Conservation (phyloP, 2,113 vertebrate genomes). For the Delphinapterus leucas region DNA sequence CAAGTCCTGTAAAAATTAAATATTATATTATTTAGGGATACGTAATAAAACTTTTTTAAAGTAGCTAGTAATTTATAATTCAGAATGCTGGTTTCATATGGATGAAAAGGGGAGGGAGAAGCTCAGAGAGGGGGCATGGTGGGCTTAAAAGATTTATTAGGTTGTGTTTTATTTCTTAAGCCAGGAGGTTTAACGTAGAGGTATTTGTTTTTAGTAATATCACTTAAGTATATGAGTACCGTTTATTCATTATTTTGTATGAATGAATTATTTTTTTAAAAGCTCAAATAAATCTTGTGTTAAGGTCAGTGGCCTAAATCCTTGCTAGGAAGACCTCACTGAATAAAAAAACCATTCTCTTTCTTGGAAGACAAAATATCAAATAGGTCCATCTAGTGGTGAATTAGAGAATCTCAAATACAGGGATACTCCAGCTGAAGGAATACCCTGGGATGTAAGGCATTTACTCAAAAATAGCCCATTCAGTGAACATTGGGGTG, state of each 20-base stretch:
- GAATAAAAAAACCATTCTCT: not conserved
- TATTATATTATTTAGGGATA: not conserved
- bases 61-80: not conserved
- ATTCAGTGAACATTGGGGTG: not conserved
- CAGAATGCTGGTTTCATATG: not conserved
- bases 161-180: not conserved
- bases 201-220: not conserved
- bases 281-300: constrained; percentile 62
- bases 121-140: not conserved
- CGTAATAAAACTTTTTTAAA: not conserved
- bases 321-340: not conserved
- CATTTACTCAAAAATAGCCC: not conserved
- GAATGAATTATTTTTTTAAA: not conserved
- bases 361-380: not conserved
- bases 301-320: not conserved
- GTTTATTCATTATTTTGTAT: not conserved
- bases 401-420: not conserved
- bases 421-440: not conserved
- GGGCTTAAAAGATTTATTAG: not conserved
- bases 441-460: not conserved
- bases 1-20: not conserved
- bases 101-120: not conserved
- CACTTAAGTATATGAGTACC: not conserved
- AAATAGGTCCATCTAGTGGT: constrained; percentile 60
- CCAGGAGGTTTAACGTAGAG: not conserved